These are phyloP conservation scores for Saccostrea echinata DNA, from an alignment of 1,140 invertebrate species.

Conservation along the genomic window DNA sequence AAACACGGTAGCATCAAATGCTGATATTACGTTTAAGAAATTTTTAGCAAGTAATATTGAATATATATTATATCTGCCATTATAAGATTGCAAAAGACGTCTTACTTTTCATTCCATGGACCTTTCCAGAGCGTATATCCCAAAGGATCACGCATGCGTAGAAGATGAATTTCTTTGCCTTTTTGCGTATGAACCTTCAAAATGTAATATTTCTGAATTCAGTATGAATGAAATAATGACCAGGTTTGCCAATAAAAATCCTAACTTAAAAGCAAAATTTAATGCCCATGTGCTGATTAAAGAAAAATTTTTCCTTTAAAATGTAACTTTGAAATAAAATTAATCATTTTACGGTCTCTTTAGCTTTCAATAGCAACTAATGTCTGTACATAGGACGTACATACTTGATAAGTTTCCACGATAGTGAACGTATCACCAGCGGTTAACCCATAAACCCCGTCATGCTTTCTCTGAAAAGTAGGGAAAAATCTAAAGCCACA, in stretches of 20 bases:
- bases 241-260: too few relatives aligned
- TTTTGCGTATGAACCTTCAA: constrained; percentile 44
- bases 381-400: neutral
- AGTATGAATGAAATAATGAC: too few relatives aligned
- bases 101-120: constrained; percentile 39
- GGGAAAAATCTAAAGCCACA: neutral
- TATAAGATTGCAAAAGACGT: too few relatives aligned
- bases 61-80: too few relatives aligned
- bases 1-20: too few relatives aligned
- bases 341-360: too few relatives aligned
- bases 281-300: too few relatives aligned
- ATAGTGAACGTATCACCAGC: constrained; percentile 25
- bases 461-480: constrained; percentile 32
- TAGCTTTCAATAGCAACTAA: too few relatives aligned
- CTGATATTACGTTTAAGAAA: too few relatives aligned
- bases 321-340: too few relatives aligned
- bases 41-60: too few relatives aligned
- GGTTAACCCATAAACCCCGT: constrained; percentile 37
- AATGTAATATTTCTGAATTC: neutral
- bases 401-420: constrained; percentile 21
- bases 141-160: constrained; percentile 38
- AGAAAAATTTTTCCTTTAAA: neutral
- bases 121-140: constrained; percentile 39
- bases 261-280: too few relatives aligned
- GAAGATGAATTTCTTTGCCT: constrained; percentile 33